A percentile compares a stretch with the other conserved stretches of the same genome.
These are phyloP conservation scores for Chelidonichthys spinosus DNA, from an alignment of 2,797 vertebrate species.

Conservation along the genomic window DNA sequence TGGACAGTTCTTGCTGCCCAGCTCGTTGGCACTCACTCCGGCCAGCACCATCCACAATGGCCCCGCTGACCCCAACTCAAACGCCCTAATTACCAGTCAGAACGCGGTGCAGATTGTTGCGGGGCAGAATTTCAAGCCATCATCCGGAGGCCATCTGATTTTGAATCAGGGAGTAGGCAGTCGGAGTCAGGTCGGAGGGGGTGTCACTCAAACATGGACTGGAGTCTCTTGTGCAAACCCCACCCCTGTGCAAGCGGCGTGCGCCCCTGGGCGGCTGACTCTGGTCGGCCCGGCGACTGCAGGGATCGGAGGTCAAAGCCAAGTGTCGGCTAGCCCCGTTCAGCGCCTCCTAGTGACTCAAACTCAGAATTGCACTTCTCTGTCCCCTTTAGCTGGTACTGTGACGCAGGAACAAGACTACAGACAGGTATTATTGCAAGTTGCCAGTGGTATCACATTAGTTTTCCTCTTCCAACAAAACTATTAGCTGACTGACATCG, in stretches of 20 bases:
- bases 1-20: conserved; percentile 93
- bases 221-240: conserved; percentile 79
- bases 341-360: conserved; percentile 92
- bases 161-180: conserved; percentile 91
- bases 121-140: conserved; percentile 89
- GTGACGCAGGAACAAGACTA: conserved; percentile 72
- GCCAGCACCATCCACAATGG: conserved; percentile 89
- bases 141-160: conserved; percentile 89
- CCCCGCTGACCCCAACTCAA: conserved; percentile 88
- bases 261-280: conserved; percentile 85
- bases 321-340: conserved; percentile 82
- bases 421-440: conserved; percentile 77
- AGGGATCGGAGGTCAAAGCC: conserved; percentile 76
- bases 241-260: conserved; percentile 79
- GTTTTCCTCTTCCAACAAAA: not conserved
- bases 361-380: conserved; percentile 84
- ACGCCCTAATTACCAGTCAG: conserved; percentile 90
- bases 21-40: conserved; percentile 89
- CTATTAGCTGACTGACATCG: not conserved
- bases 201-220: conserved; percentile 88
- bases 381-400: conserved; percentile 69
- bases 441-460: not conserved
- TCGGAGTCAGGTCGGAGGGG: conserved; percentile 84
- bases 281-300: conserved; percentile 86
- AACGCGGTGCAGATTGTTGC: conserved; percentile 92